A percentile compares a stretch with the other conserved stretches of the same genome.
phyloP scores from a whole-genome alignment of 1,140 invertebrate genomes.

The Aphis craccivora region DNA sequence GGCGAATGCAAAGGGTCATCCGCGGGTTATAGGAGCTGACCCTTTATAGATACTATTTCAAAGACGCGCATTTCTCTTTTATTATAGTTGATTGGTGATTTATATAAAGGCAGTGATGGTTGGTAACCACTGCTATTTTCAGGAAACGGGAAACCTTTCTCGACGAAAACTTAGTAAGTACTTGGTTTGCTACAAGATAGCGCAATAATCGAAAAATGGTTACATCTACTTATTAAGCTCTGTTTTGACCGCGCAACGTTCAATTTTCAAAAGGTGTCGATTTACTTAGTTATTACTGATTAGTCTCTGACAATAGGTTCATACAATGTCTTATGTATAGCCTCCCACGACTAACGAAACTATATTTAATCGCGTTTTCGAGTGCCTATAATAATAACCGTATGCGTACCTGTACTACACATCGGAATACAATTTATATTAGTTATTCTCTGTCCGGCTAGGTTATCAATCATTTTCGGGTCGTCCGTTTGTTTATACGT shows the following conservation, averaged over 20 bases:
- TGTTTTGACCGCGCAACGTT: not conserved
- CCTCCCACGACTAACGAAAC: not conserved
- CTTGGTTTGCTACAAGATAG: not conserved
- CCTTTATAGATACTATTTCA: not conserved
- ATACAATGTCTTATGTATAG: not conserved
- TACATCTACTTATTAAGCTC: not conserved
- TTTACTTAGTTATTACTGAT: no score
- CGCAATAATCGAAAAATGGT: not conserved
- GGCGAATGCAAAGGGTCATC: not conserved
- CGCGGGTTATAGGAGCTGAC: no score
- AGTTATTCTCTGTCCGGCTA: not conserved
- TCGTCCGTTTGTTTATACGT: constrained; percentile 29
- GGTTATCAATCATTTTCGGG: constrained; percentile 30
- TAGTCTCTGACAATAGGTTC: not conserved
- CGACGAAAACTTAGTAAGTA: not conserved
- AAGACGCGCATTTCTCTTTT: not conserved
- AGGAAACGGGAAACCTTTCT: not conserved
- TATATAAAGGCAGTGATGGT: not conserved
- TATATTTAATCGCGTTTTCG: not conserved
- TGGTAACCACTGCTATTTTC: not conserved
- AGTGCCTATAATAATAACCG: not conserved
- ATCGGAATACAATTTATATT: not conserved
- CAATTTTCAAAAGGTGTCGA: not conserved
- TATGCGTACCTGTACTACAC: not conserved
- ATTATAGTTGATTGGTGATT: not conserved